Base-by-base conservation (phyloP, 2,888 invertebrate genomes). In the Pyrrhosoma nymphula region DNA sequence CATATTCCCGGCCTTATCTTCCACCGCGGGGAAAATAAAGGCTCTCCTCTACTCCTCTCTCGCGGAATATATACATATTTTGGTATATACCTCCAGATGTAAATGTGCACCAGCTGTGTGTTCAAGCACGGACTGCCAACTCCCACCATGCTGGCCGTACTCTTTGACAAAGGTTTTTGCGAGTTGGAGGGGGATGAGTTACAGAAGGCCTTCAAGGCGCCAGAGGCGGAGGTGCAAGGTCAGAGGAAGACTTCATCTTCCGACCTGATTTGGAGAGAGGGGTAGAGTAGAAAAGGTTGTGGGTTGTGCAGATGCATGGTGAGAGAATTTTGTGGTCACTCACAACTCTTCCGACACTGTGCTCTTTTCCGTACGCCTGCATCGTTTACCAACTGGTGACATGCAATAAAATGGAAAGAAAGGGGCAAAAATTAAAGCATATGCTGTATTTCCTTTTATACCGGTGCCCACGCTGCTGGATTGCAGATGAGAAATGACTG, bases 191-290 rank as follows among this genome's bases (percentile, higher is more conserved):
- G 60, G 12, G 69, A 69, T 26, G 26, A n/a, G 26, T 20, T 26
- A n/a, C 8, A 69, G 8, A 26, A 26, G 69, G 12, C 69, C 69
- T 69, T 69, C 26, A 69, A n/a, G 69, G n/a, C 69, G 26, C 69
- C 69, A 26, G 69, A 47, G 47, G 47, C 8, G 47, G 47, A 26
- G 69, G 69, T 26, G 69, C 69, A 69, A 69, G 69, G 69, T 69
- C 69, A 69, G 69, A 69, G 69, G 69, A 47, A 47, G 60, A 60
- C 69, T 69, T 69, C 69, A 69, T 69, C 69, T 69, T n/a, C n/a
- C 69, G 69, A 69, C 69, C 69, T 26, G 69, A 20, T 69, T 47
- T 47, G 60, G 60, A 60, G n/a, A 26, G 69, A 69, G 69, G 69
- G 47, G 47, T 47, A 12, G 60, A 20, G 12, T 3, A 20, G 60